Conservation (phyloP, 2,888 invertebrate genomes). For the Aleiodes leptofemur region DNA sequence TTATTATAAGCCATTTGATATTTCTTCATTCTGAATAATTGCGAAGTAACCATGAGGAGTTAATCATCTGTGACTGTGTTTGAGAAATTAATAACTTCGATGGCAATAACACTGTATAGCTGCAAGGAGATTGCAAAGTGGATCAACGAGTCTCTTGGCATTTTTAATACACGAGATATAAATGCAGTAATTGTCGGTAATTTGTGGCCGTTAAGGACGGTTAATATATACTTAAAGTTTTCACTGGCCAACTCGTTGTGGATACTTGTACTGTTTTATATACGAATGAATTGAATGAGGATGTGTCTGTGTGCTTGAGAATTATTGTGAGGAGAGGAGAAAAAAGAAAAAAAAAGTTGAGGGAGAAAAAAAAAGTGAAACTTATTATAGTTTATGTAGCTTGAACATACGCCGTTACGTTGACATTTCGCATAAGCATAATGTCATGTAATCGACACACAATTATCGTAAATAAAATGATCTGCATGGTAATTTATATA, state of each 20-base stretch:
- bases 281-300: background rate
- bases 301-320: slow-evolving; percentile 10
- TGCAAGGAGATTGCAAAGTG: slow-evolving; percentile 25
- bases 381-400: slow-evolving; percentile 62
- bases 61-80: slow-evolving; percentile 28
- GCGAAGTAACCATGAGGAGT: slow-evolving; percentile 24
- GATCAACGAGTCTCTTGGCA: slow-evolving; percentile 26
- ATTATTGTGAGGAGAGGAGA: slow-evolving; percentile 11
- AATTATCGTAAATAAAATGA: slow-evolving; percentile 70
- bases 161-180: slow-evolving; percentile 51
- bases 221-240: slow-evolving; percentile 65
- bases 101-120: background rate
- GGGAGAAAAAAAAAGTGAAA: slow-evolving; percentile 61
- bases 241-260: slow-evolving; percentile 31
- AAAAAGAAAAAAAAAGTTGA: slow-evolving; percentile 7
- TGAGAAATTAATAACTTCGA: slow-evolving; percentile 34
- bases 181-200: slow-evolving; percentile 64
- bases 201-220: slow-evolving; percentile 67
- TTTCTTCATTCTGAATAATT: slow-evolving; percentile 7
- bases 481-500: slow-evolving; percentile 70
- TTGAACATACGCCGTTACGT: slow-evolving; percentile 60
- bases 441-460: slow-evolving; percentile 43
- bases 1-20: background rate
- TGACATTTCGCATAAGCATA: slow-evolving; percentile 64
- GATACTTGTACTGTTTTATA: slow-evolving; percentile 47